Conservation (phyloP, 2,888 invertebrate genomes). For the Agriopis aurantiaria region DNA sequence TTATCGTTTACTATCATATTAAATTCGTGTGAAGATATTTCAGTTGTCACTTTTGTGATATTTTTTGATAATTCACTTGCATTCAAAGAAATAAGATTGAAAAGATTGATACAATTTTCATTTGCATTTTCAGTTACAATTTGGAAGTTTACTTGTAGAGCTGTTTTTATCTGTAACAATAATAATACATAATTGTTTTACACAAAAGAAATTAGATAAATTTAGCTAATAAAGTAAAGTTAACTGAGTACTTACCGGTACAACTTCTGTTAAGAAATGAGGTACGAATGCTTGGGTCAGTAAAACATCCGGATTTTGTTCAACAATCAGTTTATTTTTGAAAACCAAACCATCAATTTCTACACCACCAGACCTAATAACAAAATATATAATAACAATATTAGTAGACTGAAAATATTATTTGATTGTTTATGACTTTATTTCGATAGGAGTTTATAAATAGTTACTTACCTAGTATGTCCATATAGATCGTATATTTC, state of each 20-base stretch:
- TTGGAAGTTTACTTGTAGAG: conserved; percentile 61
- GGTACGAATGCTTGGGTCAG: conserved; percentile 52
- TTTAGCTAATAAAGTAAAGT: neutral
- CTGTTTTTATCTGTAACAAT: conserved; percentile 55
- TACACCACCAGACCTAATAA: conserved; percentile 54
- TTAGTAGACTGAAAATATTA: too few relatives aligned
- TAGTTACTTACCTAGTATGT: conserved; percentile 45
- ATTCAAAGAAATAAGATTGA: conserved; percentile 48
- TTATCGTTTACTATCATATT: conserved; percentile 36
- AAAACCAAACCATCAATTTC: conserved; percentile 49
- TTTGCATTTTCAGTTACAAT: conserved; percentile 58
- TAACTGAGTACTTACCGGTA: conserved; percentile 47
- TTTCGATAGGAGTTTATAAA: too few relatives aligned
- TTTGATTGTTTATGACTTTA: too few relatives aligned
- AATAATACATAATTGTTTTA: neutral
- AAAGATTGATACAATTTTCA: conserved; percentile 46
- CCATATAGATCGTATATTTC: conserved; percentile 41
- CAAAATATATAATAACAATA: neutral
- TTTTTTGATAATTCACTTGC: conserved; percentile 42
- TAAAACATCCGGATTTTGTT: conserved; percentile 48
- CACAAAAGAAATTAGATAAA: too few relatives aligned
- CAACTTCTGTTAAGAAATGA: conserved; percentile 46
- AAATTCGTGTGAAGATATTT: conserved; percentile 39
- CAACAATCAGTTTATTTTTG: conserved; percentile 42
- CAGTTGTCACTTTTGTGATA: conserved; percentile 47